Base-by-base conservation (phyloP, 2,888 invertebrate species). In the Coelinius sp. region DNA sequence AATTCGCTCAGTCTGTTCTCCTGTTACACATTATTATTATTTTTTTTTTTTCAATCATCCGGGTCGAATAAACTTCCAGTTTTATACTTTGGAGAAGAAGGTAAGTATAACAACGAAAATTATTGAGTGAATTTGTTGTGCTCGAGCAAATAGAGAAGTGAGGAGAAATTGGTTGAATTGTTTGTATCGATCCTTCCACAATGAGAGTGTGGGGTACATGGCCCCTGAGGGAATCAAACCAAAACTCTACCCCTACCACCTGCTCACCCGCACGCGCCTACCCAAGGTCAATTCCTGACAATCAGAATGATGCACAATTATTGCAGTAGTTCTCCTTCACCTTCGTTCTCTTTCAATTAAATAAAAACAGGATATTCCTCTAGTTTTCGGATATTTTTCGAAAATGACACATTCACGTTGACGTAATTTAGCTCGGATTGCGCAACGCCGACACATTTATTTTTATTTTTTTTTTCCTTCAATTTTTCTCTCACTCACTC, bases 221-320 rank as follows among this genome's bases (percentile, higher is more conserved):
- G 27, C 41, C 14, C 17, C 41, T 14, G 14, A 24, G 41, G 56
- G 46, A 66, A 66, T 25, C 41, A 65, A 65, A 49, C 3, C 14
- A n/a, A 68, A 67, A 49, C n/a, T 35, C 20, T 38, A 17, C 12
- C 35, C 17, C 35, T 35, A 0, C 20, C 49, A 65, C 49, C 52
- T 38, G 35, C 38, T 14, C 25, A 53, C 41, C 46, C 56, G 46
- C 67, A 62, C 67, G 66, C 20, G 44, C 68, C 44, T 35, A 20
- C 64, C 56, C 72, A 72, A 72, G 72, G 72, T 68, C 72, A 72
- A 59, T 7, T 53, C 59, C 56, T 72, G 64, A 53, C 68, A 72
- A 68, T 72, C 68, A 72, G 53, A 70, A 70, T n/a, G 38, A 38
- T 62, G 62, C 20, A 62, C 17, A 14, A 17, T 12, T 38, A 2